Base-by-base conservation (phyloP, 2,888 invertebrate genomes). In the Nipponacmea schrenckii region DNA sequence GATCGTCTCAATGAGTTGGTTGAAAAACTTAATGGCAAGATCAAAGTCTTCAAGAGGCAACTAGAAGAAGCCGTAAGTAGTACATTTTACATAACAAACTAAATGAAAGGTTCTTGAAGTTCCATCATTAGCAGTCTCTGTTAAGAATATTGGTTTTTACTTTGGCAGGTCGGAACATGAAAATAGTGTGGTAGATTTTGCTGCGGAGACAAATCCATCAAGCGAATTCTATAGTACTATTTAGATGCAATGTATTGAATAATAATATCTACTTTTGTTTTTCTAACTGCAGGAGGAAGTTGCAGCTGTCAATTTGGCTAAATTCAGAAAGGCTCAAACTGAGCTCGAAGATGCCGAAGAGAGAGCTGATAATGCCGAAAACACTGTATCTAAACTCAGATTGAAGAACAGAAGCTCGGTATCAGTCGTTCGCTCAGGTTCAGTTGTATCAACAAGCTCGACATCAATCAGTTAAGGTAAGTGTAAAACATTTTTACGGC, bases 21-120 rank as follows among this genome's bases (percentile, higher is more conserved):
- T 85, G 98, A 98, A 92, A 98, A 98, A 92, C 93, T 98, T 87
- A 87, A 89, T 69, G 96, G 96, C 92, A 98, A 98, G 94, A 96
- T 98, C 93, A 98, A 98, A 94, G 96, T 97, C 86, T 98, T 97
- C 95, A 98, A 98, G 95, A 95, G 97, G 92, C 98, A 98, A 93
- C 97, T 98, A 90, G 98, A 98, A 89, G 98, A 98, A 90, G 98
- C 98, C 80, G 91, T 91, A 84, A 88, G 90, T 88, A 70, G 68
- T 31, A 5, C 20, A 14, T 26, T 24, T 26, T 5, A 62, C 26
- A 24, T 24, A 8, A 8, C 7, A 39, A 39, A 39, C 39, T 10
- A 10, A 39, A 5, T 39, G 39, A 39, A 39, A 10, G 39, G 10
- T 20, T 10, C 4, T 2, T 31, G 31, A 10, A 39, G 39, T 39